Base-by-base conservation (phyloP, 2,888 invertebrate genomes). In the Maniola hyperantus region DNA sequence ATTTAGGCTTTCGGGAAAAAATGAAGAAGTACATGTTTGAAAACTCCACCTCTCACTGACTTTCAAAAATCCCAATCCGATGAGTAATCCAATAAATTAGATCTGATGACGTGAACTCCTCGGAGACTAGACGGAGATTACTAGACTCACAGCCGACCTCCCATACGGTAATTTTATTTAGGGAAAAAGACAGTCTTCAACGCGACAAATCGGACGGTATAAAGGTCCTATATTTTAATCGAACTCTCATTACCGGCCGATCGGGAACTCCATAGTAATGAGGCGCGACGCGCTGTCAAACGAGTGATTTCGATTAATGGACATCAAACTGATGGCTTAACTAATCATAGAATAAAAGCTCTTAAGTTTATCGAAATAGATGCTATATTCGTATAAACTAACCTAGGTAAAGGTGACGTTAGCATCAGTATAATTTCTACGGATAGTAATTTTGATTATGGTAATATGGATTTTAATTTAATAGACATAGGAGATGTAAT, bases 191-290 rank as follows among this genome's bases (percentile, higher is more conserved):
- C n/a, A n/a, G n/a, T n/a, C n/a, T n/a, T n/a, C n/a, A n/a, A n/a
- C n/a, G 51, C 42, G 51, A 65, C 33, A 59, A 34, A 44, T 53
- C 59, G 5, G 8, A 59, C 1, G 1, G 33, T 53, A 39, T 70
- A 71, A 73, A 73, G 18, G 58, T 65, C 51, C 15, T 65, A 42
- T 57, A 70, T 74, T 71, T 72, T 75, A 75, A 77, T 77, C 77
- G 77, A 72, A 62, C 70, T 58, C 72, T 77, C 77, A 77, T 77
- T 76, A 76, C 72, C 67, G 73, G 66, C 68, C 70, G 70, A 74
- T 72, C 69, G 72, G 70, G 68, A 66, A 67, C 62, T 64, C 68
- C 64, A 68, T 70, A 60, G 72, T 76, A 73, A 77, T 76, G 72
- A 74, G 72, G 68, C 70, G 70, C 73, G 72, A 72, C 69, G 70